These are phyloP conservation scores for Xanthostigma xanthostigma DNA, from an alignment of 2,888 invertebrate genomes.

Conservation along the genomic window DNA sequence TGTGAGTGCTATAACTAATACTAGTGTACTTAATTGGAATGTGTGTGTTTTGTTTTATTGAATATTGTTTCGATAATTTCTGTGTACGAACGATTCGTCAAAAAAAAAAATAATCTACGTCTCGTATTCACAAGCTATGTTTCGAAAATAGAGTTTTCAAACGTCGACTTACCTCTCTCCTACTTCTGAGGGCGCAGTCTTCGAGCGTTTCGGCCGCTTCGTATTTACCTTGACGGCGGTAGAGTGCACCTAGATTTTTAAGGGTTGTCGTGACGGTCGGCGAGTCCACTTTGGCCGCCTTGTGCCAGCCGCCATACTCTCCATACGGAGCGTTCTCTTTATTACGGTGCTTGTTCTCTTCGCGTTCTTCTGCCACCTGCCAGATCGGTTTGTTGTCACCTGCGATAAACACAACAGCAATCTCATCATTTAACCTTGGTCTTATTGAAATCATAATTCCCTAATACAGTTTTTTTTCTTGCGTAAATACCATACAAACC, in stretches of 20 bases:
- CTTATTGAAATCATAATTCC: too few species aligned
- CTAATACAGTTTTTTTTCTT: too few species aligned
- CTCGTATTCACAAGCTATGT: background rate
- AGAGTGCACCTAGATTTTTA: slow-evolving; percentile 95
- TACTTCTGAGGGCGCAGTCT: slow-evolving; percentile 91
- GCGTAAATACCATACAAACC: too few species aligned
- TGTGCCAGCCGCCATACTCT: slow-evolving; percentile 93
- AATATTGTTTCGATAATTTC: background rate
- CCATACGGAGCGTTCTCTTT: slow-evolving; percentile 82
- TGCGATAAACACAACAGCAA: slow-evolving; percentile 23
- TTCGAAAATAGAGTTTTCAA: background rate
- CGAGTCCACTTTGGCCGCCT: slow-evolving; percentile 94
- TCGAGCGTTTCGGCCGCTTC: slow-evolving; percentile 98
- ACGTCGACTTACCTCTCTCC: slow-evolving; percentile 65
- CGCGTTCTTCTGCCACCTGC: slow-evolving; percentile 97
- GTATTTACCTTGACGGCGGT: slow-evolving; percentile 96
- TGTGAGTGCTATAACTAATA: background rate
- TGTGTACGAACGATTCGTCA: background rate
- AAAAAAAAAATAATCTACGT: background rate
- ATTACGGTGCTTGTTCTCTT: slow-evolving; percentile 86
- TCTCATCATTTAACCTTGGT: too few species aligned
- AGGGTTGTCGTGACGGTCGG: slow-evolving; percentile 95
- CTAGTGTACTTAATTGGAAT: too few species aligned
- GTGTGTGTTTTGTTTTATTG: too few species aligned
- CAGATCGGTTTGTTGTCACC: slow-evolving; percentile 91